These are phyloP conservation scores for Gymnoscopelus microlampas DNA, from an alignment of 2,797 vertebrate species.

Conservation along the genomic window DNA sequence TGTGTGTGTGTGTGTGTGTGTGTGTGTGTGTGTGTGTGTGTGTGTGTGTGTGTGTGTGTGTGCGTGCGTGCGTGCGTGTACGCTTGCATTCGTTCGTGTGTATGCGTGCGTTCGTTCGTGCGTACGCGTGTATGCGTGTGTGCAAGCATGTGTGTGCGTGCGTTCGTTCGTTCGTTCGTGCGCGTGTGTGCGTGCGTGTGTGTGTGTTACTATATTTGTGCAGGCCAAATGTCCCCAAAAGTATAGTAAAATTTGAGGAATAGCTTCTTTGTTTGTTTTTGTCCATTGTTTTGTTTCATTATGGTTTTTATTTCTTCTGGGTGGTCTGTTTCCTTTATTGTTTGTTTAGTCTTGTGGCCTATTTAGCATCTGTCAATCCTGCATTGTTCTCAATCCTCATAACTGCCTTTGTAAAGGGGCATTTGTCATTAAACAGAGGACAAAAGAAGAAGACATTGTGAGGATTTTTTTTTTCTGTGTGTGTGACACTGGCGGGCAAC, in stretches of 20 bases:
- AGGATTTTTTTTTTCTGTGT: background rate
- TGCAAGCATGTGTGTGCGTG: constrained; percentile 2
- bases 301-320: background rate
- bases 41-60: constrained; percentile 3
- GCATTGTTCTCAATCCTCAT: too few relatives aligned
- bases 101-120: background rate
- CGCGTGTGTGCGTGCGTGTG: background rate
- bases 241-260: too few relatives aligned
- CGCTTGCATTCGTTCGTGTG: too few relatives aligned
- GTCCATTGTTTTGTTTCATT: too few relatives aligned
- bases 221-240: background rate
- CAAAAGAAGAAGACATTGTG: too few relatives aligned
- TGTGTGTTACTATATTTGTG: too few relatives aligned
- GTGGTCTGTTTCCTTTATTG: too few relatives aligned
- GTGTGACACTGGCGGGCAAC: background rate
- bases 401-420: too few relatives aligned
- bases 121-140: background rate
- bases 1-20: constrained; percentile 12
- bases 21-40: constrained; percentile 19
- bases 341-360: too few relatives aligned
- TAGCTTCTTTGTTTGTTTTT: too few relatives aligned
- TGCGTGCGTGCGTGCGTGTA: constrained; percentile 8
- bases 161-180: background rate
- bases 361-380: too few relatives aligned
- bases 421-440: too few relatives aligned